phyloP scores from a whole-genome alignment of 64 coral and sea anemone genomes.

The Montipora foliosa region DNA sequence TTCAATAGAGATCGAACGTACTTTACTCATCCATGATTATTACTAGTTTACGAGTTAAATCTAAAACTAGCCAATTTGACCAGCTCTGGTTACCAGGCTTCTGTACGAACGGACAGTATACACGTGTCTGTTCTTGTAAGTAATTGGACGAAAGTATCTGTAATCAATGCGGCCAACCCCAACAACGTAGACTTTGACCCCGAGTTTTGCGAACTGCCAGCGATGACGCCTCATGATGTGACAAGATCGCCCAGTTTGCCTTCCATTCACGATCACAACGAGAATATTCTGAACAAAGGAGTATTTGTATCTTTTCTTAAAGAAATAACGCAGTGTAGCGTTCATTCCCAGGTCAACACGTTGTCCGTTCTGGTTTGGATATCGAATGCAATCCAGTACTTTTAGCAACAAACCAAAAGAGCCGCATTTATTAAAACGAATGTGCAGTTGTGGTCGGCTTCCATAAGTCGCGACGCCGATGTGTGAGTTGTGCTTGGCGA shows the following conservation, averaged over 20 bases:
- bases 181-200: constrained; percentile 45
- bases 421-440: constrained; percentile 31
- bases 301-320: background rate
- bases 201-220: background rate
- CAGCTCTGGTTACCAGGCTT: constrained; percentile 41
- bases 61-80: constrained; percentile 37
- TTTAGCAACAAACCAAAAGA: background rate
- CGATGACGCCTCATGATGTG: constrained; percentile 15
- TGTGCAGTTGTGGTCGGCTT: constrained; percentile 6
- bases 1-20: too few relatives aligned
- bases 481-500: constrained; percentile 39
- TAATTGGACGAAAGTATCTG: constrained; percentile 24
- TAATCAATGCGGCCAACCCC: constrained; percentile 34
- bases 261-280: constrained; percentile 60
- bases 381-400: constrained; percentile 24
- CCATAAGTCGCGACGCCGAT: constrained; percentile 66
- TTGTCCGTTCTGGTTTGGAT: constrained; percentile 17
- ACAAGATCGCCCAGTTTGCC: constrained; percentile 11
- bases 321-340: constrained; percentile 2
- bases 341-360: constrained; percentile 32
- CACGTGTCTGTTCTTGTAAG: constrained; percentile 47
- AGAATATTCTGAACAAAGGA: constrained; percentile 49
- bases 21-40: background rate
- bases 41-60: background rate
- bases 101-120: constrained; percentile 44